Evolutionary conservation across 2,888 invertebrate species (phyloP).

Genomic region (Drosophila merina): DNA sequence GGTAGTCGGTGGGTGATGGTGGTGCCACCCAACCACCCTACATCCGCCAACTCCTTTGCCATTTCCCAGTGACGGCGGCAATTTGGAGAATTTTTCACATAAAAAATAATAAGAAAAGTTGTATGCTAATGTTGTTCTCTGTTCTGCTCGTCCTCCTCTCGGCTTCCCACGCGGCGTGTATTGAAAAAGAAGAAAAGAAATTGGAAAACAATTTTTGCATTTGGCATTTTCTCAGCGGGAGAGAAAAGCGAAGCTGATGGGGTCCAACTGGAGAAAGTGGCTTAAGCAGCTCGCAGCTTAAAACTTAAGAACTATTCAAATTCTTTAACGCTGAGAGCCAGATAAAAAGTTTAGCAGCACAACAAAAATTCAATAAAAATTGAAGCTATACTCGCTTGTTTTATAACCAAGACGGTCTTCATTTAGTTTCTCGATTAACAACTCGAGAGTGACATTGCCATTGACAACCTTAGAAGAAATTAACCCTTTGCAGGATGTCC

Average conservation of each 20-base stretch:
- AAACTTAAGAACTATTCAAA: constrained; percentile 59
- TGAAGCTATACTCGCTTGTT: too few relatives aligned
- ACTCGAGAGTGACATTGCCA: background rate
- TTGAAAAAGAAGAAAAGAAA: constrained; percentile 68
- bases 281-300: constrained; percentile 48
- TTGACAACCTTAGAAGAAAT: constrained; percentile 29
- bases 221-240: constrained; percentile 62
- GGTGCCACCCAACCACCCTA: constrained; percentile 9
- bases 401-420: background rate
- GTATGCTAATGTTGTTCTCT: constrained; percentile 71
- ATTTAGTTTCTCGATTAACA: background rate
- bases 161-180: constrained; percentile 41
- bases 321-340: constrained; percentile 17
- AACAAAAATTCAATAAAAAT: background rate
- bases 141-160: constrained; percentile 19
- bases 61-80: constrained; percentile 33
- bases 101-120: constrained; percentile 79
- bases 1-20: background rate
- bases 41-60: constrained; percentile 46
- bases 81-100: constrained; percentile 71
- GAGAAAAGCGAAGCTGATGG: constrained; percentile 13
- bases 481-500: constrained; percentile 8
- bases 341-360: background rate
- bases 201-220: constrained; percentile 72
- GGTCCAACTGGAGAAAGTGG: constrained; percentile 49